These are phyloP conservation scores for Aphelocoma coerulescens DNA, from an alignment of 2,113 vertebrate species.

Conservation along the genomic window DNA sequence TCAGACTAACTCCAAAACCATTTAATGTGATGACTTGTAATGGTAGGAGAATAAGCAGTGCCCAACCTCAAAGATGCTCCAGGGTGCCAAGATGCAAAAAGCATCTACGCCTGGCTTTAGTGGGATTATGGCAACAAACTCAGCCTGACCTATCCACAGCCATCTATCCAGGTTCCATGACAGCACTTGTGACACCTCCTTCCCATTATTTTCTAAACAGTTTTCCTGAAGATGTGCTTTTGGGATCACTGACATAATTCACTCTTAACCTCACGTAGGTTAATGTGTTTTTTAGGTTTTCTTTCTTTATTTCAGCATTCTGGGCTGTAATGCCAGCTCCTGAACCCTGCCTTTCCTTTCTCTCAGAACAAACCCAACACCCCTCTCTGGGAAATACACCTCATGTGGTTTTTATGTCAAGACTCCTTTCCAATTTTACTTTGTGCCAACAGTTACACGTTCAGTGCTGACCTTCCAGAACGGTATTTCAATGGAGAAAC, in stretches of 20 bases:
- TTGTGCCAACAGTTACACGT: rapidly evolving
- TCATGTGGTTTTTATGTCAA: neutral
- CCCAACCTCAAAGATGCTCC: neutral
- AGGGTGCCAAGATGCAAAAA: neutral
- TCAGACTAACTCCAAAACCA: neutral
- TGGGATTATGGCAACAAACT: neutral
- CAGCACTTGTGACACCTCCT: neutral
- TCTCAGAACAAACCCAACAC: neutral
- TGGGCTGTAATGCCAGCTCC: neutral
- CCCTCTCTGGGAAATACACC: neutral
- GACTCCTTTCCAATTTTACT: neutral
- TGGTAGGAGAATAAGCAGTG: neutral
- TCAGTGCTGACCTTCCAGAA: neutral
- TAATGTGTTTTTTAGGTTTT: neutral
- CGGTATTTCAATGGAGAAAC: neutral
- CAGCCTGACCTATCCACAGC: neutral
- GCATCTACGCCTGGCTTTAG: neutral
- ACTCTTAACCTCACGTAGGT: neutral
- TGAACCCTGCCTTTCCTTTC: neutral
- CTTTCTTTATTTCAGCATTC: neutral
- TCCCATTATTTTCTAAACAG: neutral
- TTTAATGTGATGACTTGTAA: rapidly evolving
- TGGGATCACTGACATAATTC: neutral
- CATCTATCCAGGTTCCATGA: neutral
- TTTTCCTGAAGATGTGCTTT: neutral